Evolutionary conservation across 2,797 vertebrate species (phyloP).

Genomic region (Sebastes hopkinsi): DNA sequence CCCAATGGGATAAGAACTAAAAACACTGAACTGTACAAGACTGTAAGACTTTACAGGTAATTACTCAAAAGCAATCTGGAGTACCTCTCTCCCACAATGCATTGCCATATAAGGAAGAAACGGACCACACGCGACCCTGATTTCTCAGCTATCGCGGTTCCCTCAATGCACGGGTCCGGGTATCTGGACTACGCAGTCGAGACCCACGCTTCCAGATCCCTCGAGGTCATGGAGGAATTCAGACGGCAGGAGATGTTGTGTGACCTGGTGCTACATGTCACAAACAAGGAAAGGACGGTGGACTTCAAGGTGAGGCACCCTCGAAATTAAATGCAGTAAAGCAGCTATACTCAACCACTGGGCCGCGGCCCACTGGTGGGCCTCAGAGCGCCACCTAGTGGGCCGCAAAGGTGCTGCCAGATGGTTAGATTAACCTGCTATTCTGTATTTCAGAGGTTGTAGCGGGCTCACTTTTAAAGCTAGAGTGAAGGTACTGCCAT

Average conservation of each 20-base stretch:
- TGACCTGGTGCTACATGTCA: constrained; percentile 84
- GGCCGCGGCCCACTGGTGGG: too few relatives aligned
- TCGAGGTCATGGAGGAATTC: constrained; percentile 85
- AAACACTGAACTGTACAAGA: constrained; percentile 3
- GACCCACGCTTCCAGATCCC: constrained; percentile 77
- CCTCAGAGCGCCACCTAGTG: too few relatives aligned
- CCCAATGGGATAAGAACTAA: constrained; percentile 43
- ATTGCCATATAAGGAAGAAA: constrained; percentile 80
- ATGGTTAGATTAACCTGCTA: too few relatives aligned
- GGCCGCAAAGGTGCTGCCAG: too few relatives aligned
- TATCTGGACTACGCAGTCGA: constrained; percentile 86
- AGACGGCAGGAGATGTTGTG: constrained; percentile 82
- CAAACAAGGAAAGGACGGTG: constrained; percentile 77
- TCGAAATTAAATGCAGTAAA: neutral
- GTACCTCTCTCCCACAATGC: constrained; percentile 69
- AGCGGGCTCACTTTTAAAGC: too few relatives aligned
- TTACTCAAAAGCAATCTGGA: neutral
- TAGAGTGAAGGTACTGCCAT: too few relatives aligned
- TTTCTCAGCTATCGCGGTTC: constrained; percentile 82
- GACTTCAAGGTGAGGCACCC: constrained; percentile 81
- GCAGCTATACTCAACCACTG: too few relatives aligned
- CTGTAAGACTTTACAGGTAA: constrained; percentile 17
- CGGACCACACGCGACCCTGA: constrained; percentile 73
- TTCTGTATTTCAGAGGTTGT: too few relatives aligned
- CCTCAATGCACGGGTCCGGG: constrained; percentile 84